A percentile compares a stretch with the other conserved stretches of the same genome.
Conservation (phyloP, 1,140 invertebrate genomes). For the Drosophila kurseongensis region DNA sequence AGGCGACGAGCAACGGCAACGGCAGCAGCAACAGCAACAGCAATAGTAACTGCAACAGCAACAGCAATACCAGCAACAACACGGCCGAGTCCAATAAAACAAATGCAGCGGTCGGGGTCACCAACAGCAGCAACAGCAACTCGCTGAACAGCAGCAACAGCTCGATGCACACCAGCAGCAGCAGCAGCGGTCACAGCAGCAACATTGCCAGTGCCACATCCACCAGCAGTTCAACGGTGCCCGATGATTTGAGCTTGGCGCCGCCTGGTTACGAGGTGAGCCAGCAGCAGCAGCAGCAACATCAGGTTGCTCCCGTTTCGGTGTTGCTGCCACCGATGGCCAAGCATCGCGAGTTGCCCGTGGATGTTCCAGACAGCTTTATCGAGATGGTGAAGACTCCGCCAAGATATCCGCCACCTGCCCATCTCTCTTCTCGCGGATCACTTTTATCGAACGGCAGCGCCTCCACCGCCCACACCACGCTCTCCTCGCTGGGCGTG, state of each 20-base stretch:
- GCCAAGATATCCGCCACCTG: conserved; percentile 89
- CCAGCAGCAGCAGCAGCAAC: conserved; percentile 31
- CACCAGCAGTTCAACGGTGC: conserved; percentile 55
- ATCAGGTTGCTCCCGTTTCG: conserved; percentile 20
- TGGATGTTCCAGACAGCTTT: conserved; percentile 91
- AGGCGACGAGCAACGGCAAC: conserved; percentile 51
- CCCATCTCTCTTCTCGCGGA: conserved; percentile 76
- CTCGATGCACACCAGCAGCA: conserved; percentile 59
- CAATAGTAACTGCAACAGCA: conserved; percentile 30
- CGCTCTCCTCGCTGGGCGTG: conserved; percentile 64
- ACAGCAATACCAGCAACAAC: conserved; percentile 6
- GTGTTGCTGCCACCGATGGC: conserved; percentile 27
- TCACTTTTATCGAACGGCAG: conserved; percentile 72
- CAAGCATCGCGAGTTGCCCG: conserved; percentile 89
- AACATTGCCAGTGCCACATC: conserved; percentile 28
- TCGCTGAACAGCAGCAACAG: conserved; percentile 66
- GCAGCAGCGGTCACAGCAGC: conserved; percentile 45
- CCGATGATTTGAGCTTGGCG: conserved; percentile 60
- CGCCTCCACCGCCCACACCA: conserved; percentile 72
- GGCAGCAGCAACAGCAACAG: conserved; percentile 49
- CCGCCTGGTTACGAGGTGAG: conserved; percentile 62
- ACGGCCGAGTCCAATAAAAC: neutral
- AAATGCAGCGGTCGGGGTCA: neutral
- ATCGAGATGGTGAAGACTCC: conserved; percentile 90
- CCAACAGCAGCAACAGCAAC: conserved; percentile 52